Base-by-base conservation (phyloP, 92 coral and sea anemone genomes). In the Ricordea florida region DNA sequence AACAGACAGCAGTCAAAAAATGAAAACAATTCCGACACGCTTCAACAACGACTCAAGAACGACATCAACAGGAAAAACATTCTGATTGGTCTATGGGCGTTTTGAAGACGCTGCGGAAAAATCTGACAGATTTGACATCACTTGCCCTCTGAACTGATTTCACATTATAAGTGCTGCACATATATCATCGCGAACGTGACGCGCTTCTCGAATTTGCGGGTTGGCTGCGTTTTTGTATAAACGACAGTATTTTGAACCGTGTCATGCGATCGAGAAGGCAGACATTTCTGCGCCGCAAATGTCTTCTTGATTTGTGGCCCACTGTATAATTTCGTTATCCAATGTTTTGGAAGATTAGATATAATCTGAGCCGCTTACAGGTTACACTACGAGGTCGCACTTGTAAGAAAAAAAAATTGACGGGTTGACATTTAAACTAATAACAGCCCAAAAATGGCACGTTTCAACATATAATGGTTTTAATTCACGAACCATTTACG, bases 1-100 rank as follows among this genome's bases (percentile, higher is more conserved):
- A 64, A 23, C 52, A 37, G 52, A 37, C 76, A 10, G 59, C 25
- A 36, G 51, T 69, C 53, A 69, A 52, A 66, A 40, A 53, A 37
- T 17, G 27, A 38, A 52, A 53, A 52, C 76, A 69, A 69, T 69
- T 69, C 76, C 76, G 76, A 69, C 76, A 69, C 76, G 76, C 64
- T 69, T 69, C 76, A 53, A 17, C 46, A 48, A 47, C 27, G n/a
- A 57, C 22, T 65, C 42, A 69, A 69, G 76, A 69, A 69, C 51
- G 27, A 50, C 76, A 69, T 69, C 76, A 15, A 23, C 20, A 28
- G 1, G 53, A 55, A 37, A 5, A 38, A 16, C 59, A 10, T 28
- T 40, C 76, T 69, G 76, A 69, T 69, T 69, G 76, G 76, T 53
- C 28, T 28, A 36, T 8, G 55, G 51, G 21, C 20, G 11, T 10